These are phyloP conservation scores for Pygocentrus nattereri DNA, from an alignment of 2,797 vertebrate genomes.

Conservation along the genomic window DNA sequence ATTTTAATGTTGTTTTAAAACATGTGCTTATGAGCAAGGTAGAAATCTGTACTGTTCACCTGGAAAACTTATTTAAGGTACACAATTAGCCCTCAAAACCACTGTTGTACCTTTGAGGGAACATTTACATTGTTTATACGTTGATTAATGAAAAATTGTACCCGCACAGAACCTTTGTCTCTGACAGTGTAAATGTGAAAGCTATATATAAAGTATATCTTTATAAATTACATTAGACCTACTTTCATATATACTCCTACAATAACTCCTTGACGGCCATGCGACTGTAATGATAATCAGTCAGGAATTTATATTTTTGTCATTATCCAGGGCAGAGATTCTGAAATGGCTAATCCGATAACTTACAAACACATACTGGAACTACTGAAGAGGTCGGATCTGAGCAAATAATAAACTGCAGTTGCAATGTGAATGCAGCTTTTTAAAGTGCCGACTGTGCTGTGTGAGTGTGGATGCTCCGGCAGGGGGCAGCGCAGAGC, in stretches of 20 bases:
- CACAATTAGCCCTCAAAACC: no score
- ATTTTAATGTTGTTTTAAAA: no score
- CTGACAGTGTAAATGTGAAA: no score
- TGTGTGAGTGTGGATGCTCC: background rate
- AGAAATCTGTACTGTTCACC: no score
- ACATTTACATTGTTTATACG: no score
- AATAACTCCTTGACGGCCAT: no score
- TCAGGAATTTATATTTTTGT: background rate
- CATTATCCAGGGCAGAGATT: background rate
- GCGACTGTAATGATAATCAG: background rate
- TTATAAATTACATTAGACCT: background rate
- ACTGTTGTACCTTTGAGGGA: no score
- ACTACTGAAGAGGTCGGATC: background rate
- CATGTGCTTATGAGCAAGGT: no score
- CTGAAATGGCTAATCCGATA: background rate
- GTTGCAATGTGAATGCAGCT: background rate
- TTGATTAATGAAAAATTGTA: no score
- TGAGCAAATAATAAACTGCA: background rate
- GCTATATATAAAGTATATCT: no score
- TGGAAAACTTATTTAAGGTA: no score
- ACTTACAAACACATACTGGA: background rate
- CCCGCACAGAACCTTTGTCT: no score
- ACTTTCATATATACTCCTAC: background rate
- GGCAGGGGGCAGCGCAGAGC: constrained; percentile 48
- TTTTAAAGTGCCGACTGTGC: background rate